phyloP scores from a whole-genome alignment of 2,888 invertebrate species.

The Tribolium freemani region DNA sequence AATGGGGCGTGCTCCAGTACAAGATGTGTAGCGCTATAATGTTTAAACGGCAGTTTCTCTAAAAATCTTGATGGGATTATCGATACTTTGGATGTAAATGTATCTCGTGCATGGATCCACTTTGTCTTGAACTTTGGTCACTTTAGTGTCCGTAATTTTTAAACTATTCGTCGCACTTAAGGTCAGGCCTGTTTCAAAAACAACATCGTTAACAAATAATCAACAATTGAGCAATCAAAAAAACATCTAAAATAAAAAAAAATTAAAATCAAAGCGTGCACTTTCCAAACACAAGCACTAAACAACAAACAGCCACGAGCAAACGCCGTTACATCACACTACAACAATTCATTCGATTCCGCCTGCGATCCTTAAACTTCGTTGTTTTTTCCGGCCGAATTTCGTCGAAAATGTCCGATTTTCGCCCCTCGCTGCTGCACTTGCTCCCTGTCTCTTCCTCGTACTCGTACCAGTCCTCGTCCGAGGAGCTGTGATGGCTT shows the following conservation, averaged over 20 bases:
- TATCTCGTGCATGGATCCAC: constrained; percentile 61
- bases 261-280: constrained; percentile 27
- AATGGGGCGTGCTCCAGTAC: neutral
- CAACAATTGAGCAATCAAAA: constrained; percentile 43
- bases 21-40: neutral
- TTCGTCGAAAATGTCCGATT: constrained; percentile 6
- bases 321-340: constrained; percentile 27
- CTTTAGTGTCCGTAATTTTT: constrained; percentile 57
- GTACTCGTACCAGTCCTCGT: constrained; percentile 69
- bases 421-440: constrained; percentile 4
- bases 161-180: constrained; percentile 54
- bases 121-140: constrained; percentile 60
- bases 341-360: constrained; percentile 28
- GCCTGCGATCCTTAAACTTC: constrained; percentile 5
- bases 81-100: constrained; percentile 66
- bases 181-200: constrained; percentile 56
- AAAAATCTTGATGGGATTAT: constrained; percentile 67
- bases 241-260: constrained; percentile 48
- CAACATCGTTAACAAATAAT: constrained; percentile 39
- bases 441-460: constrained; percentile 50
- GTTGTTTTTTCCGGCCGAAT: neutral
- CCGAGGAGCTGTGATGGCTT: constrained; percentile 68
- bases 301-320: constrained; percentile 2
- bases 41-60: constrained; percentile 67
- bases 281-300: constrained; percentile 31